These are phyloP conservation scores for Drosophila leontia DNA, from an alignment of 1,140 invertebrate genomes.

Conservation along the genomic window DNA sequence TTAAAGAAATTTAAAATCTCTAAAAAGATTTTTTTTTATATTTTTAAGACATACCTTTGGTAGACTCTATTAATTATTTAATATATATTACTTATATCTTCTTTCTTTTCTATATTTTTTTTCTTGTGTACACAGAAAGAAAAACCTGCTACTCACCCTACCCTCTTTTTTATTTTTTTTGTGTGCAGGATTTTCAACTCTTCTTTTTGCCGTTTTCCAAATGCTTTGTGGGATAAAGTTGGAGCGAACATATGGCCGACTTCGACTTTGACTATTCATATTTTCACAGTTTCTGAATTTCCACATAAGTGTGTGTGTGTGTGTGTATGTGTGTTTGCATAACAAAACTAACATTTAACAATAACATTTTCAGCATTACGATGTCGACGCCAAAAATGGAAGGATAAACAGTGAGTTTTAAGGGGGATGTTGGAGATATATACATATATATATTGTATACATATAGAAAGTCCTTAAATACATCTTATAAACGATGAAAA, in stretches of 20 bases:
- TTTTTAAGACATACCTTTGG: too few relatives aligned
- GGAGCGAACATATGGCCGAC: constrained; percentile 72
- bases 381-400: constrained; percentile 72
- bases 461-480: constrained; percentile 5
- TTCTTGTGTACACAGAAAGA: constrained; percentile 6
- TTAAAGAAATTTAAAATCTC: too few relatives aligned
- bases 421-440: neutral
- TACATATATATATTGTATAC: neutral
- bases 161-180: neutral
- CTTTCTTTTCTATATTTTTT: neutral
- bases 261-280: constrained; percentile 80
- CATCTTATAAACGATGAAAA: neutral
- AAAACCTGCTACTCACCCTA: constrained; percentile 25
- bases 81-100: neutral
- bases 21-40: too few relatives aligned
- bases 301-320: constrained; percentile 35
- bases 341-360: constrained; percentile 82
- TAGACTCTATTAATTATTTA: too few relatives aligned
- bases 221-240: constrained; percentile 78
- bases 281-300: constrained; percentile 51
- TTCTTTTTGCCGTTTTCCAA: constrained; percentile 28
- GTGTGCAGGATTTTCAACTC: constrained; percentile 13
- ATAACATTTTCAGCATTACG: constrained; percentile 78
- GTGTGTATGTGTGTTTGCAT: constrained; percentile 68
- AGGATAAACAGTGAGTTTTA: constrained; percentile 62